Conservation (phyloP, 1,140 invertebrate species). For the Drosophila subobscura region DNA sequence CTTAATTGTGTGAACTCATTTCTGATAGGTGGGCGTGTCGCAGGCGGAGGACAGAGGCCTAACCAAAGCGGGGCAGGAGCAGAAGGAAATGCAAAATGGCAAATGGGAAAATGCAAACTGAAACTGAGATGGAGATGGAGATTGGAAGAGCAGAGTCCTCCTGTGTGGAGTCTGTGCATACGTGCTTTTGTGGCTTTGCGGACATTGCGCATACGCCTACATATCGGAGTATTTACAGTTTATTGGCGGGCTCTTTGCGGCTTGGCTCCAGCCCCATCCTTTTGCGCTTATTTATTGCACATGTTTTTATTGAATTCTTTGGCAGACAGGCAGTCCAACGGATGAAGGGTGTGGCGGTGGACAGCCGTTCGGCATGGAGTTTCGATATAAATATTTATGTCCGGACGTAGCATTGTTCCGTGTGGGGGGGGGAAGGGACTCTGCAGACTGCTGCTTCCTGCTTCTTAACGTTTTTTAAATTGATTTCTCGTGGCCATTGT, state of each 20-base stretch:
- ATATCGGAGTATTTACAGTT: slow-evolving; percentile 42
- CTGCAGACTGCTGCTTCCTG: slow-evolving; percentile 6
- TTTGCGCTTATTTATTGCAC: slow-evolving; percentile 73
- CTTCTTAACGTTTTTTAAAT: slow-evolving; percentile 72
- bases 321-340: slow-evolving; percentile 31
- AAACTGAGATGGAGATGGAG: not conserved
- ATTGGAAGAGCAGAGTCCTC: slow-evolving; percentile 11
- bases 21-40: slow-evolving; percentile 33
- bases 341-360: slow-evolving; percentile 4
- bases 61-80: not conserved
- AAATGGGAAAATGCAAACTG: slow-evolving; percentile 25
- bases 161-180: not conserved
- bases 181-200: too few relatives aligned
- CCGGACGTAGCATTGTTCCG: slow-evolving; percentile 60
- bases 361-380: slow-evolving; percentile 17
- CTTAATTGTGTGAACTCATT: slow-evolving; percentile 68
- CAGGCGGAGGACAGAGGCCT: not conserved
- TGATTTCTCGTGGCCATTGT: slow-evolving; percentile 74
- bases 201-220: slow-evolving; percentile 54
- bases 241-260: slow-evolving; percentile 11
- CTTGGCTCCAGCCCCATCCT: slow-evolving; percentile 24
- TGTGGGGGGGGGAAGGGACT: slow-evolving; percentile 9
- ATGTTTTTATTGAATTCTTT: slow-evolving; percentile 81
- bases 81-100: not conserved
- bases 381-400: slow-evolving; percentile 77